Conservation (phyloP, 23 tunicate genomes). For the Styela clava region DNA sequence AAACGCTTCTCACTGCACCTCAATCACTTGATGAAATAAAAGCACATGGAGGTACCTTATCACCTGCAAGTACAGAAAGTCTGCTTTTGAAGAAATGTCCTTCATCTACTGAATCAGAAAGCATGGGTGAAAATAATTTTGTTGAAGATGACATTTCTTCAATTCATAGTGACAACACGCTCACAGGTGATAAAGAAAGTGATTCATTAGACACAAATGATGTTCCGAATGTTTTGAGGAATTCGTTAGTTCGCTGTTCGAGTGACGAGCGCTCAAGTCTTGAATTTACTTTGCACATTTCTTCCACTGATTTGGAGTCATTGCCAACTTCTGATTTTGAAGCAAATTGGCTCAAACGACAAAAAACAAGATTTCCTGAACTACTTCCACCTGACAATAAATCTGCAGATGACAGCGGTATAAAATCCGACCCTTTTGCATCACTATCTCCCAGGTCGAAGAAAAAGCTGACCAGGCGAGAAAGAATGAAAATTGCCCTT, state of each 20-base stretch:
- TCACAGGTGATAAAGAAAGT: background rate
- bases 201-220: background rate
- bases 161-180: constrained; percentile 4
- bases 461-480: background rate
- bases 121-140: background rate
- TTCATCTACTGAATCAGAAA: background rate
- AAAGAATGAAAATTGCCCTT: constrained; percentile 15
- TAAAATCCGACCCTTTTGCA: background rate
- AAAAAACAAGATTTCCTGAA: background rate
- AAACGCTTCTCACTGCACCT: background rate
- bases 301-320: background rate
- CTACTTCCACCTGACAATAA: background rate
- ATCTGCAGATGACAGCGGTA: background rate
- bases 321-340: background rate
- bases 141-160: background rate
- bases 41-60: background rate
- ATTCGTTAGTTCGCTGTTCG: background rate
- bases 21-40: background rate
- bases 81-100: background rate
- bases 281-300: background rate
- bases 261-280: background rate
- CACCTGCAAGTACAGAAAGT: background rate
- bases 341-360: background rate
- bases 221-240: background rate
- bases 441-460: background rate